Evolutionary conservation across 2,797 vertebrate species (phyloP).

Genomic region (Malurus leucopterus): DNA sequence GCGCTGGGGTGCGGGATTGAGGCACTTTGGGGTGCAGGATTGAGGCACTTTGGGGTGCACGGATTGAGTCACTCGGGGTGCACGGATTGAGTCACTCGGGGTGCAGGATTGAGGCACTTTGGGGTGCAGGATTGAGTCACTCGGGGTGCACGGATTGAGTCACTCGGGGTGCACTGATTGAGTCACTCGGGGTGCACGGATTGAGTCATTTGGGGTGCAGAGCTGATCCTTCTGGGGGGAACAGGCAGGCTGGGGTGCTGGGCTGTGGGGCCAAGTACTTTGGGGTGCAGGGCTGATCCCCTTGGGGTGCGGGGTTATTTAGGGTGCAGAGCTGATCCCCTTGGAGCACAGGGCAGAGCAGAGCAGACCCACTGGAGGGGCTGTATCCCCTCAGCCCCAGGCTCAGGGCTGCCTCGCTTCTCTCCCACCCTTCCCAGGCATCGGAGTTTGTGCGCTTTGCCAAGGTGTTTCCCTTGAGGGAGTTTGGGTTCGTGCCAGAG

Average conservation of each 20-base stretch:
- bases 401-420: background rate
- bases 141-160: too few relatives aligned
- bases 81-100: too few relatives aligned
- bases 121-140: too few relatives aligned
- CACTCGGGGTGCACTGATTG: too few relatives aligned
- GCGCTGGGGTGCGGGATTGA: too few relatives aligned
- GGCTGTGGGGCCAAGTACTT: background rate
- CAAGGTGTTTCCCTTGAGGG: conserved; percentile 73
- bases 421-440: conserved; percentile 38
- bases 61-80: background rate
- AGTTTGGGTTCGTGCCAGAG: conserved; percentile 62
- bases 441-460: conserved; percentile 69
- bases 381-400: background rate
- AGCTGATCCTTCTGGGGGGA: background rate
- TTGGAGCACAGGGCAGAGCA: background rate
- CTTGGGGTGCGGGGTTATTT: background rate
- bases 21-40: too few relatives aligned
- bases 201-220: background rate
- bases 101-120: background rate
- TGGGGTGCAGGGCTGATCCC: background rate
- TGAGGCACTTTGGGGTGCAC: background rate
- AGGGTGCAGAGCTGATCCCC: background rate
- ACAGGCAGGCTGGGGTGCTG: background rate
- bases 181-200: background rate
- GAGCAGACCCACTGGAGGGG: background rate